These are phyloP conservation scores for Drosophila lini DNA, from an alignment of 1,140 invertebrate species.

Conservation along the genomic window DNA sequence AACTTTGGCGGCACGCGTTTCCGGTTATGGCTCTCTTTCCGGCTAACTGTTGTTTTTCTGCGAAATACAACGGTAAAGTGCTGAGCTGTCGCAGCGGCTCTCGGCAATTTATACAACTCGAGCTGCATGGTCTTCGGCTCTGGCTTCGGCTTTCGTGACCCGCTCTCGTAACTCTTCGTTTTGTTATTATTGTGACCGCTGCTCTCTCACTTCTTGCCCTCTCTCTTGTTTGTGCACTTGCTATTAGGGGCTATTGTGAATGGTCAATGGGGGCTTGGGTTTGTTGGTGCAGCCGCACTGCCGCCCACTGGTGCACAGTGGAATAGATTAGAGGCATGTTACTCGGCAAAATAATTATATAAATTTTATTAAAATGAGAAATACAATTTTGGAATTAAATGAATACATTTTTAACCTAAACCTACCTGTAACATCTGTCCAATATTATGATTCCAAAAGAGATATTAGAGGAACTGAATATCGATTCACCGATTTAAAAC, in stretches of 20 bases:
- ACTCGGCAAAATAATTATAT: too few relatives aligned
- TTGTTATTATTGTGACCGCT: constrained; percentile 65
- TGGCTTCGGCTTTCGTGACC: constrained; percentile 50
- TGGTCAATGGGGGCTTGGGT: constrained; percentile 5
- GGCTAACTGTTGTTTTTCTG: constrained; percentile 58
- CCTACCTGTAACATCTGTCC: too few relatives aligned
- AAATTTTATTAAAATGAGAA: too few relatives aligned
- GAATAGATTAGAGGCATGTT: background rate
- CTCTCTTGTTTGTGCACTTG: constrained; percentile 23
- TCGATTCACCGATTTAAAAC: too few relatives aligned
- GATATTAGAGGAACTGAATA: too few relatives aligned
- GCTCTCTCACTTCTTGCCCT: constrained; percentile 2
- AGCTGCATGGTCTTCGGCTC: constrained; percentile 24
- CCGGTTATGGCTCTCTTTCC: constrained; percentile 44
- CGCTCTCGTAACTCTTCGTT: constrained; percentile 72
- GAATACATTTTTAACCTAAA: too few relatives aligned
- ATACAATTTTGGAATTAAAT: too few relatives aligned
- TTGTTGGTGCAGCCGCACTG: constrained; percentile 15
- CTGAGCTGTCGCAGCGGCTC: constrained; percentile 45
- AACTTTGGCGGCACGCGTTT: constrained; percentile 80
- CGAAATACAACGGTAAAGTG: constrained; percentile 61
- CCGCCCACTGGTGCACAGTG: constrained; percentile 17
- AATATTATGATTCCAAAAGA: too few relatives aligned
- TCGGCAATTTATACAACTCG: constrained; percentile 66
- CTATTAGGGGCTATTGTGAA: constrained; percentile 28